These are phyloP conservation scores for Stichodactyla helianthus DNA, from an alignment of 64 coral and sea anemone genomes.

Conservation along the genomic window DNA sequence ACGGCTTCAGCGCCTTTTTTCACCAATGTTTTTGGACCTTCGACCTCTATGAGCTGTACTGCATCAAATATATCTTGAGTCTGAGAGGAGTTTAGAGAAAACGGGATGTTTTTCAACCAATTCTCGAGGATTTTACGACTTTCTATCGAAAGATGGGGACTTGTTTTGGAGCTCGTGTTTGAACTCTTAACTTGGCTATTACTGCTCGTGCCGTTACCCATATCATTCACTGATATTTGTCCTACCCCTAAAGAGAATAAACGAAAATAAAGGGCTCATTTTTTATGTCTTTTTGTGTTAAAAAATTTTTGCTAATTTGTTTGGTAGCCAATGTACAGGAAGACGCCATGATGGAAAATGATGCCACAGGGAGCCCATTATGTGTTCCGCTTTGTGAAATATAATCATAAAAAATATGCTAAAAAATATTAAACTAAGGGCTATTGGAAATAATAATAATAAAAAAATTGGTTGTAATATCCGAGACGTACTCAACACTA, in stretches of 20 bases:
- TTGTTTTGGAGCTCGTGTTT: not conserved
- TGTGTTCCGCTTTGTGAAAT: not conserved
- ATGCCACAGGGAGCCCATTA: not conserved
- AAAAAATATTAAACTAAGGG: too few relatives aligned
- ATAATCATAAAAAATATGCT: too few relatives aligned
- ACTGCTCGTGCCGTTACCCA: not conserved
- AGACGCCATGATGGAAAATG: not conserved
- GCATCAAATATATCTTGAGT: conserved; percentile 12
- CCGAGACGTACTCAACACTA: too few relatives aligned
- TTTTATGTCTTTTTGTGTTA: not conserved
- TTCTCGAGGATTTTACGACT: not conserved
- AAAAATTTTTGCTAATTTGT: not conserved
- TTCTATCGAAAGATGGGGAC: not conserved
- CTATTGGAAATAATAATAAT: too few relatives aligned
- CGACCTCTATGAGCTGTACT: not conserved
- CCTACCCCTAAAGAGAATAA: not conserved
- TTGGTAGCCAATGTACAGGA: not conserved
- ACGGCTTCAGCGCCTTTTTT: conserved; percentile 49
- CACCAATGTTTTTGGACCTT: conserved; percentile 26
- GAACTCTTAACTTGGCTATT: not conserved
- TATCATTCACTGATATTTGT: not conserved
- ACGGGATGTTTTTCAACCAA: conserved; percentile 7
- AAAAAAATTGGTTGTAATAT: too few relatives aligned
- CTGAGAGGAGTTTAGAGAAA: not conserved
- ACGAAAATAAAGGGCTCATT: not conserved